These are phyloP conservation scores for Calonectris borealis DNA, from an alignment of 2,113 vertebrate genomes.

Conservation along the genomic window DNA sequence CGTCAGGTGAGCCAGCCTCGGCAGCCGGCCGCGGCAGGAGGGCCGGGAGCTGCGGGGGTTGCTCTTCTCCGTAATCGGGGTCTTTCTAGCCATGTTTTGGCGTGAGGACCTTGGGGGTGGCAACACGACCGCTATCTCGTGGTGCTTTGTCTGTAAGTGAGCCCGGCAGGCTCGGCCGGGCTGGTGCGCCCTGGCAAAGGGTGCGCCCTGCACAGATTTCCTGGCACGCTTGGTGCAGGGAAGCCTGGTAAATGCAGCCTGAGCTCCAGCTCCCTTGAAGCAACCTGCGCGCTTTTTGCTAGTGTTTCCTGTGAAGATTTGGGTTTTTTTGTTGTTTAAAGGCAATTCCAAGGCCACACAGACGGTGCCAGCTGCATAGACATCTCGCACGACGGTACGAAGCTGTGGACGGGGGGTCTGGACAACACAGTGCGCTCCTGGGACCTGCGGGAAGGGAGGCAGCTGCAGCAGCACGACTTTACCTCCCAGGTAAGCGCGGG, in stretches of 20 bases:
- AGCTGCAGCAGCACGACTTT: slow-evolving; percentile 97
- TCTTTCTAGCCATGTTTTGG: background rate
- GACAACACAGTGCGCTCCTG: slow-evolving; percentile 97
- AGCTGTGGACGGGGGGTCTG: slow-evolving; percentile 93
- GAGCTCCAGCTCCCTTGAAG: background rate
- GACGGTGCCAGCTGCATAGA: slow-evolving; percentile 97
- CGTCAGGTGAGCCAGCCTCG: slow-evolving; percentile 80
- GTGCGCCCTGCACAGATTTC: background rate
- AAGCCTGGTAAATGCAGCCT: fast-evolving
- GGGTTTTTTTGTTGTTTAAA: background rate
- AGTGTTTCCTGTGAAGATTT: fast-evolving
- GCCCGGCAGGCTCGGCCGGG: background rate
- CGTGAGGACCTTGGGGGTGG: fast-evolving
- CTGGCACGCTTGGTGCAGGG: fast-evolving
- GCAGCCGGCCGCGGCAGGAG: background rate
- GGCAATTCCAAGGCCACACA: slow-evolving; percentile 97
- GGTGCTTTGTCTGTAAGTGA: background rate
- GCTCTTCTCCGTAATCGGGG: fast-evolving
- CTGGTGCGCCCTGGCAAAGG: fast-evolving
- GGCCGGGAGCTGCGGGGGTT: background rate
- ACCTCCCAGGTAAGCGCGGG: slow-evolving; percentile 85
- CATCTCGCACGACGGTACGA: slow-evolving; percentile 94
- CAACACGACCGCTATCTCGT: fast-evolving
- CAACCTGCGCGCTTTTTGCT: fast-evolving
- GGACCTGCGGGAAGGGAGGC: slow-evolving; percentile 93